Conservation (phyloP, 2,797 vertebrate species). For the Ceyx erithaca region DNA sequence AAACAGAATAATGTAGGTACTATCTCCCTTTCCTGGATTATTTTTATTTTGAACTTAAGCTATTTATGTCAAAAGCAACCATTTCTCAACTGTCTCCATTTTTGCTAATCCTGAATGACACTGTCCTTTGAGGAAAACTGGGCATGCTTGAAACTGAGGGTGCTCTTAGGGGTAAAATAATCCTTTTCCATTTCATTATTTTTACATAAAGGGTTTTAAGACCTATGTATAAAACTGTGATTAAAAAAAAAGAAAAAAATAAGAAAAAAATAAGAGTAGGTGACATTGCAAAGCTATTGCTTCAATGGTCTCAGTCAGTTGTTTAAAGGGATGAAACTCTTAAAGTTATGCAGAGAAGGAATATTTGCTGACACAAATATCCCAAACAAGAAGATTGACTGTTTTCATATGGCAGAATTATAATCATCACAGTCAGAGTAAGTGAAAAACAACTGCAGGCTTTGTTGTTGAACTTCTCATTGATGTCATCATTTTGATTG, state of each 20-base stretch:
- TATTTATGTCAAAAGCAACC: neutral
- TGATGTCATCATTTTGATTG: slow-evolving; percentile 27
- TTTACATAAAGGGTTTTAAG: neutral
- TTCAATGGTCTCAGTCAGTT: neutral
- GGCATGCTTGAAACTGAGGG: neutral
- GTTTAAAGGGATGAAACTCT: neutral
- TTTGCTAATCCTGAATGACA: neutral
- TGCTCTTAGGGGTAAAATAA: neutral
- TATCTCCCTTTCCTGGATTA: neutral
- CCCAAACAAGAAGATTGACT: neutral
- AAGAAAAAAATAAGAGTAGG: neutral
- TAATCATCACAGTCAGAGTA: slow-evolving; percentile 7
- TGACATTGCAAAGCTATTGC: neutral
- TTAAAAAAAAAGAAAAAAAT: neutral
- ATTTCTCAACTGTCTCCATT: neutral
- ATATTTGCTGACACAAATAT: neutral
- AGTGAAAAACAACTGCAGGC: neutral
- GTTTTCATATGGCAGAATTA: neutral
- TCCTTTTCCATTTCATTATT: neutral
- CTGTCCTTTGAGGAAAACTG: neutral
- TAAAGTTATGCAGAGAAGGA: neutral
- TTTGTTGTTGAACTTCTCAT: slow-evolving; percentile 28
- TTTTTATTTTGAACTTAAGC: neutral
- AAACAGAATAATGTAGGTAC: neutral
- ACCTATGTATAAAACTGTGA: neutral